Percentiles rank a stretch among this genome's conserved stretches.
Conservation (phyloP, 2,888 invertebrate genomes). For the Dicranocentrus wangi region DNA sequence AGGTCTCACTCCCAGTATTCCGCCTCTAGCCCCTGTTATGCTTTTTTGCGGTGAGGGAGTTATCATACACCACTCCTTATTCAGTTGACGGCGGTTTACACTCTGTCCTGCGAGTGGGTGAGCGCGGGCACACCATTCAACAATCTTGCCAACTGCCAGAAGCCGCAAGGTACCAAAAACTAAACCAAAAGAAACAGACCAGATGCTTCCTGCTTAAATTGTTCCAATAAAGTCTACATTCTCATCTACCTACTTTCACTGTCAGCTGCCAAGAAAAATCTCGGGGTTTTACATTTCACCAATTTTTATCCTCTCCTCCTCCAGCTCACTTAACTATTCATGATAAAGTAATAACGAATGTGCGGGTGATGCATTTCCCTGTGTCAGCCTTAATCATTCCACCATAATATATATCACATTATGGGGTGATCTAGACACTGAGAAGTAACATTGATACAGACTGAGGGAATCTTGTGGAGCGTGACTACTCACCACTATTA, state of each 20-base stretch:
- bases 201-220: conserved; percentile 47
- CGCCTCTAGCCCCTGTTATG: background rate
- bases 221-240: conserved; percentile 24
- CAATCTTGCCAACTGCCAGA: conserved; percentile 36
- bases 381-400: too few relatives aligned
- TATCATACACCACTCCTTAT: background rate
- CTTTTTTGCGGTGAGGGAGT: background rate
- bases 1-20: background rate
- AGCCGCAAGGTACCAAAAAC: conserved; percentile 54
- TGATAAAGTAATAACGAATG: conserved; percentile 10
- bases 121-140: background rate
- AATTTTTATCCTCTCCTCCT: background rate
- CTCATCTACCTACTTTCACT: conserved; percentile 11
- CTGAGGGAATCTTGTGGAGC: too few relatives aligned
- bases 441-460: too few relatives aligned
- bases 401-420: too few relatives aligned
- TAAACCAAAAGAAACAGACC: conserved; percentile 41
- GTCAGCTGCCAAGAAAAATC: conserved; percentile 40
- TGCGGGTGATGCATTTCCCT: background rate
- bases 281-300: background rate
- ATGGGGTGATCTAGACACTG: too few relatives aligned
- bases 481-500: too few relatives aligned
- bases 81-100: background rate
- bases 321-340: background rate
- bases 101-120: background rate